phyloP scores from a whole-genome alignment of 2,113 vertebrate species.

The Rhynchomys soricoides region DNA sequence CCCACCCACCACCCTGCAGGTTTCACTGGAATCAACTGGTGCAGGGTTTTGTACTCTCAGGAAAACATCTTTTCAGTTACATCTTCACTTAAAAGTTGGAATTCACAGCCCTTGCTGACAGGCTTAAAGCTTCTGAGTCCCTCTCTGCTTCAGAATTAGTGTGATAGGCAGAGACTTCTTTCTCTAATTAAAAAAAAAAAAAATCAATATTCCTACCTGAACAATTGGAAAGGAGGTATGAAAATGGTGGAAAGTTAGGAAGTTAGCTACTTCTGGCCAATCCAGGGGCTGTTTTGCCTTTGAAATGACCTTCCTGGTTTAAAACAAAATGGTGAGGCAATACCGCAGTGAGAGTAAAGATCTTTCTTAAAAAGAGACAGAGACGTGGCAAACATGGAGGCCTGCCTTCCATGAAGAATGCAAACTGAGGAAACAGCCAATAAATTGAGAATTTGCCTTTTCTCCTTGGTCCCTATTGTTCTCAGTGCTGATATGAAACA shows the following conservation, averaged over 20 bases:
- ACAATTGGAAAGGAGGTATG: background rate
- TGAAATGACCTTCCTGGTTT: constrained; percentile 59
- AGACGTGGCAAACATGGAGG: background rate
- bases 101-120: background rate
- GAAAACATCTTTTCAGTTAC: constrained; percentile 65
- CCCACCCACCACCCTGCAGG: background rate
- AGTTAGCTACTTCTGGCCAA: background rate
- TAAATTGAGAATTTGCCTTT: background rate
- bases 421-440: accelerated
- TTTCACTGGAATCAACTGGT: constrained; percentile 27
- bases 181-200: background rate
- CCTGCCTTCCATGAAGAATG: background rate
- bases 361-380: background rate
- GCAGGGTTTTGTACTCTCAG: constrained; percentile 22
- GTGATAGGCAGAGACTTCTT: background rate
- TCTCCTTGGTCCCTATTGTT: background rate
- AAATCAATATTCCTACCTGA: background rate
- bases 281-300: constrained; percentile 54
- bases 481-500: background rate
- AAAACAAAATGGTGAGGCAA: background rate
- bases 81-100: constrained; percentile 3
- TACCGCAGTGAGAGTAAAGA: constrained; percentile 27
- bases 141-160: background rate
- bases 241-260: background rate
- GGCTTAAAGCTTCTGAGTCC: background rate